Base-by-base conservation (phyloP, 2,797 vertebrate species). In the Myoxocephalus aenaeus region DNA sequence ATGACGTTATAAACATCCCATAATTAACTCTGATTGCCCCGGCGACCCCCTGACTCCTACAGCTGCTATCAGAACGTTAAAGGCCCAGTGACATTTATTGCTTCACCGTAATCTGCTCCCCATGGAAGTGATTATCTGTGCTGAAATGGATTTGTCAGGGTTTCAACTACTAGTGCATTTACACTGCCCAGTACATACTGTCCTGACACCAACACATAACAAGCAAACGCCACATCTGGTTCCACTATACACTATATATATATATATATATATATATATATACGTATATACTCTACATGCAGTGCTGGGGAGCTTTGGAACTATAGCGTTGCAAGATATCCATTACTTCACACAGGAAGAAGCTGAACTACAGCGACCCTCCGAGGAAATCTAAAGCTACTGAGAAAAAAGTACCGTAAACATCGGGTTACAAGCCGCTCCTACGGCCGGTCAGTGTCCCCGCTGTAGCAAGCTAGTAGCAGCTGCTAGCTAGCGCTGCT, bases 21-120 rank as follows among this genome's bases (percentile, higher is more conserved):
- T 86, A 90, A 90, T 91, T 88, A 83, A 59, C 70, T 56, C 64
- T 86, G 76, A 91, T 87, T 91, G 74, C 73, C 22, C 27, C 1
- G 0, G 57, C 25, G 78, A 86, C 73, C 81, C 71, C 69, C 65
- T 4, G 36, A 67, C 75, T 61, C 13, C 17, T 29, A 5, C 20
- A 50, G 58, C 69, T 46, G 22, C 72, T 61, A 46, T 77, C 36
- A 38, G 22, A 18, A 44, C 48, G 65, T 70, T 62, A 54, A 54
- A 66, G 64, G 63, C 53, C 22, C 29, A 9, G 83, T 82, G 70
- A 69, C 73, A 77, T 86, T 75, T 56, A 77, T 46, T 74, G 58
- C 57, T 59, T 44, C 7, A 1, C 25, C 58, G 34, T 44, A 67
- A 75, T 73, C 74, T 11, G 67, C 56, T 77, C 58, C 73, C 69